phyloP scores from a whole-genome alignment of 2,113 vertebrate species.

The Lepus europaeus region DNA sequence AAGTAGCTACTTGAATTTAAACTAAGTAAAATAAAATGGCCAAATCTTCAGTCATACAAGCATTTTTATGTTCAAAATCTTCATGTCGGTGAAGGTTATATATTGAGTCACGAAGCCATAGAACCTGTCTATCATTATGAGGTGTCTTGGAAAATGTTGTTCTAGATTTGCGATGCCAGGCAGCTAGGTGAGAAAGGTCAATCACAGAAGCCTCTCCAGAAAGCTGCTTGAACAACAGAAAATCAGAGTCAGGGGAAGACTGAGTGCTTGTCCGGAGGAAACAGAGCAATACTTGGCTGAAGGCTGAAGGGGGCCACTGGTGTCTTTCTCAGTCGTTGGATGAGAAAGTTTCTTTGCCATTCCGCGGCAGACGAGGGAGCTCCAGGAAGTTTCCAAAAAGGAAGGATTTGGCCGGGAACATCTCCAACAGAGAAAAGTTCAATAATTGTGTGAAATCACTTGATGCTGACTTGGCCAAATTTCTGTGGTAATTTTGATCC shows the following conservation, averaged over 20 bases:
- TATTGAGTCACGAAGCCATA: background rate
- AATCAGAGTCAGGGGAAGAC: background rate
- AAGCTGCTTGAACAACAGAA: background rate
- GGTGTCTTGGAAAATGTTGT: background rate
- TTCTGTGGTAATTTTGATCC: constrained; percentile 88
- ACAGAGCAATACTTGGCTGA: constrained; percentile 29
- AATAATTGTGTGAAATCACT: constrained; percentile 79
- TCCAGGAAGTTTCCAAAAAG: constrained; percentile 74
- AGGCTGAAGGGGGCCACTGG: background rate
- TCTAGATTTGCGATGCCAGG: background rate
- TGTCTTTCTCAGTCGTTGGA: constrained; percentile 1
- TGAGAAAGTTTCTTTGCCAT: constrained; percentile 26
- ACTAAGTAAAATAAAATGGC: background rate
- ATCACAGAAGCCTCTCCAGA: background rate
- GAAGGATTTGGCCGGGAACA: constrained; percentile 71
- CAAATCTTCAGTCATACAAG: background rate
- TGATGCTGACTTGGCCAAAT: constrained; percentile 85
- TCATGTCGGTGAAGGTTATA: background rate
- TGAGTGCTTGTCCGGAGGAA: background rate
- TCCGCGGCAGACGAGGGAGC: constrained; percentile 59
- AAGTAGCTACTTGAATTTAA: background rate
- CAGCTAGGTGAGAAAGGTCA: background rate
- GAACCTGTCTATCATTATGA: background rate
- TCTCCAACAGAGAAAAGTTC: constrained; percentile 82
- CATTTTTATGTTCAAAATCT: background rate